Evolutionary conservation across 2,797 vertebrate genomes (phyloP).

Genomic region (Spinus olivaceus): DNA sequence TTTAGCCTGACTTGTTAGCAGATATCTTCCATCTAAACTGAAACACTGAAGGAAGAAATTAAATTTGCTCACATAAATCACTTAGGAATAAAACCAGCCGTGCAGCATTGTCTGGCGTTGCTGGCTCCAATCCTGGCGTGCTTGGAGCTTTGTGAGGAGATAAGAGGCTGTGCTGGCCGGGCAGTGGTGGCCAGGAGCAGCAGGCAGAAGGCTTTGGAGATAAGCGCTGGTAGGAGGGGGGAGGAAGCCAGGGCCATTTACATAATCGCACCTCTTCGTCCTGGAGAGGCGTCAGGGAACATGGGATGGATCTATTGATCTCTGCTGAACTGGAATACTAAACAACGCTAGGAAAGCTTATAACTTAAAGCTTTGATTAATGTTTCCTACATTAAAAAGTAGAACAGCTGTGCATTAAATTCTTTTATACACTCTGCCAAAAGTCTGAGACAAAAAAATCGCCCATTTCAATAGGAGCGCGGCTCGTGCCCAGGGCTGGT

Average conservation of each 20-base stretch:
- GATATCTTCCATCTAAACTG: conserved; percentile 77
- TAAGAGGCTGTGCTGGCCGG: conserved; percentile 76
- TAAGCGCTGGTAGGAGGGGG: conserved; percentile 80
- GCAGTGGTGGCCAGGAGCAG: conserved; percentile 78
- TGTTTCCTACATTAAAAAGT: conserved; percentile 77
- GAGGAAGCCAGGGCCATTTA: conserved; percentile 77
- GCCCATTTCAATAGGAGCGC: conserved; percentile 56
- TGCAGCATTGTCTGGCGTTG: conserved; percentile 75
- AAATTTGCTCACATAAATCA: conserved; percentile 81
- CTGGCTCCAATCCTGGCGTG: conserved; percentile 70
- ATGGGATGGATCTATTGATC: conserved; percentile 83
- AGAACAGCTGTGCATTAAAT: conserved; percentile 80
- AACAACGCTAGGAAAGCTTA: conserved; percentile 78
- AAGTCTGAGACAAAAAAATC: conserved; percentile 53
- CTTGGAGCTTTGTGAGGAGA: conserved; percentile 80
- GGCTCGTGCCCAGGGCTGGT: conserved; percentile 27
- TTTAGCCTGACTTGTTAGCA: conserved; percentile 70
- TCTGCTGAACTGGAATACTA: conserved; percentile 85
- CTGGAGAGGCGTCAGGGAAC: conserved; percentile 81
- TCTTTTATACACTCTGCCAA: conserved; percentile 77
- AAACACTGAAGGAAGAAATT: conserved; percentile 73
- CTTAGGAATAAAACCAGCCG: conserved; percentile 79
- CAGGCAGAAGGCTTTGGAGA: conserved; percentile 82
- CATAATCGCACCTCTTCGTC: conserved; percentile 85
- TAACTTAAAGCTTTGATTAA: conserved; percentile 82